A percentile compares a stretch with the other conserved stretches of the same genome.
These are phyloP conservation scores for Florisuga fusca DNA, from an alignment of 2,797 vertebrate species.

Conservation along the genomic window DNA sequence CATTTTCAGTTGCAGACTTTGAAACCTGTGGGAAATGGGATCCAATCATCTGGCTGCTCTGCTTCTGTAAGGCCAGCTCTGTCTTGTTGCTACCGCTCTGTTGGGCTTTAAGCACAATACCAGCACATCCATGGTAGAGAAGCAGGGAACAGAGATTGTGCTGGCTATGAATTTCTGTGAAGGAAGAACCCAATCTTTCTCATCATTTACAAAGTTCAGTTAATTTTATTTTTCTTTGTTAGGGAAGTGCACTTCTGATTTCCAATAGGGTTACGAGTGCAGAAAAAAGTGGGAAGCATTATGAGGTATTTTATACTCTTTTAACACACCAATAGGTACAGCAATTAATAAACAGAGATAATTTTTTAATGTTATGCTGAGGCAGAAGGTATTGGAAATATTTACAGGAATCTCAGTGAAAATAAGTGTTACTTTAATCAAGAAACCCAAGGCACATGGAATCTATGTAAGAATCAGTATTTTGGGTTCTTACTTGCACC, in stretches of 20 bases:
- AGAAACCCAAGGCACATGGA: not conserved
- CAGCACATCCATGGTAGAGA: not conserved
- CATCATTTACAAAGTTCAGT: not conserved
- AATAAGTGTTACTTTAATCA: not conserved
- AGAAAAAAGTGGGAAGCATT: not conserved
- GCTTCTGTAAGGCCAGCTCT: conserved; percentile 74
- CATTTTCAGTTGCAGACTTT: conserved; percentile 65
- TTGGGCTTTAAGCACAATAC: conserved; percentile 69
- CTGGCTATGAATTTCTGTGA: conserved; percentile 16
- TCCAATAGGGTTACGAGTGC: not conserved
- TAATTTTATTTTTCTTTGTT: not conserved
- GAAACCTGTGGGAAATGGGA: conserved; percentile 62
- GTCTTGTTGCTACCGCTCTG: conserved; percentile 71
- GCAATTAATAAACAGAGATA: not conserved
- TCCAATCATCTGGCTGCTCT: conserved; percentile 50
- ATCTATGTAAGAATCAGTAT: not conserved
- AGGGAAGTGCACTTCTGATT: not conserved
- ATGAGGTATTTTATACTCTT: not conserved
- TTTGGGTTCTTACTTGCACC: not conserved
- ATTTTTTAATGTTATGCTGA: not conserved
- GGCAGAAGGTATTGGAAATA: not conserved
- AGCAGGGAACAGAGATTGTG: conserved; percentile 58
- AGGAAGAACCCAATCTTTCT: not conserved
- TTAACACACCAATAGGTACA: not conserved
- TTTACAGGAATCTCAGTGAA: not conserved